Percentiles rank a stretch among this genome's conserved stretches.
These are phyloP conservation scores for Achatina immaculata DNA, from an alignment of 1,140 invertebrate species.

Conservation along the genomic window DNA sequence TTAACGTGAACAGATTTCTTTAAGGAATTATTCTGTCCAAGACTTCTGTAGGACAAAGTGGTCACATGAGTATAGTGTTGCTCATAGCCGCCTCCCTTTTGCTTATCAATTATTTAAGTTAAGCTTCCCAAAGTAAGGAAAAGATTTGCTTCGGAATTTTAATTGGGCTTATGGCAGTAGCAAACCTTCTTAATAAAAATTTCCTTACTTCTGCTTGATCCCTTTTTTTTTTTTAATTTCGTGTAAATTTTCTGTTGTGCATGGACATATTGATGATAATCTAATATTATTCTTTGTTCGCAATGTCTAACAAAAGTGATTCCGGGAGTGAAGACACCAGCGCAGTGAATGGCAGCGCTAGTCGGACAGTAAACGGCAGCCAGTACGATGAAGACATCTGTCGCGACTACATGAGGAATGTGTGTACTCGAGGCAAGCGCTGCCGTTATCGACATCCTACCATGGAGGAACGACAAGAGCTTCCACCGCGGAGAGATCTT, in stretches of 20 bases:
- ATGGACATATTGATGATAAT: not conserved
- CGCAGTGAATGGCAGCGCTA: constrained; percentile 1
- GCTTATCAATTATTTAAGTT: too few relatives aligned
- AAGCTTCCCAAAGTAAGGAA: too few relatives aligned
- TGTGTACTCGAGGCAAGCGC: constrained; percentile 82
- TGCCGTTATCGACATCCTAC: constrained; percentile 77
- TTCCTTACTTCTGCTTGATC: too few relatives aligned
- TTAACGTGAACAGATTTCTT: too few relatives aligned
- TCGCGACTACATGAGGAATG: constrained; percentile 76
- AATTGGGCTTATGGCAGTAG: too few relatives aligned
- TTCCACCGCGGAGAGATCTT: constrained; percentile 65
- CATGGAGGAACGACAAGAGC: constrained; percentile 47
- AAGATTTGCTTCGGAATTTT: too few relatives aligned
- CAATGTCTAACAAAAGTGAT: constrained; percentile 69
- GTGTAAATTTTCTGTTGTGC: not conserved
- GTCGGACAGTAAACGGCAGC: constrained; percentile 33
- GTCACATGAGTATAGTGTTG: too few relatives aligned
- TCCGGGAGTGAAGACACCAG: constrained; percentile 58
- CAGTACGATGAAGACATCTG: constrained; percentile 71
- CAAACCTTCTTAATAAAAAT: too few relatives aligned
- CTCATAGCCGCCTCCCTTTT: too few relatives aligned
- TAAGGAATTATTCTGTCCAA: too few relatives aligned
- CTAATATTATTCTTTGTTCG: constrained; percentile 14
- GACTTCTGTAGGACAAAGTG: too few relatives aligned
- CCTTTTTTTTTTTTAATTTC: not conserved